Conservation (phyloP, 2,113 vertebrate species). For the Tupaia tana region DNA sequence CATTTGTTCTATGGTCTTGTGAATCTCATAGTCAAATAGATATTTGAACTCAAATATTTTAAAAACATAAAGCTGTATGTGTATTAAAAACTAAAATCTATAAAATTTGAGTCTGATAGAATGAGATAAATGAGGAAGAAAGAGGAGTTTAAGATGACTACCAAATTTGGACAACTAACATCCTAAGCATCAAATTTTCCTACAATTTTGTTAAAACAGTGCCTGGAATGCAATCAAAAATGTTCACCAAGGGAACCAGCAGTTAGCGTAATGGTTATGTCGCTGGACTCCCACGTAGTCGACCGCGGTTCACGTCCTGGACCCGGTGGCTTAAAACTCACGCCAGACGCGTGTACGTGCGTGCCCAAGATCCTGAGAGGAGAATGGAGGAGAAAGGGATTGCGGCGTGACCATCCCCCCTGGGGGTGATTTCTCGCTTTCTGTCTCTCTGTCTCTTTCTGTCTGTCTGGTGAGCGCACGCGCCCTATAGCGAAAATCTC, state of each 20-base stretch:
- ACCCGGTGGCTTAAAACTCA: too few species aligned
- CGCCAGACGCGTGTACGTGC: too few species aligned
- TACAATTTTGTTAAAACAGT: background rate
- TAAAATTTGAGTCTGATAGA: background rate
- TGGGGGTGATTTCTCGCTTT: too few species aligned
- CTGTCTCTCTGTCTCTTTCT: too few species aligned
- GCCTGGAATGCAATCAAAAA: conserved; percentile 11
- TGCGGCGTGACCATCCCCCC: too few species aligned
- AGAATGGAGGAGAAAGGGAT: too few species aligned
- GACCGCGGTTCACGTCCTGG: too few species aligned
- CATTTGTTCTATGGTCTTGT: background rate
- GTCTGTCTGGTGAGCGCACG: too few species aligned
- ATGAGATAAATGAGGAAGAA: background rate
- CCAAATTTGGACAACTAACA: background rate
- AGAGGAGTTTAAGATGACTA: background rate
- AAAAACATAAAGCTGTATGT: background rate
- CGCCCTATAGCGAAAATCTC: too few species aligned
- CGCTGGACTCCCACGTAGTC: too few species aligned
- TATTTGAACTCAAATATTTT: conserved; percentile 25
- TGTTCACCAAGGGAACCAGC: conserved; percentile 2
- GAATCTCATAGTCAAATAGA: background rate
- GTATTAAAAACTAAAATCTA: background rate
- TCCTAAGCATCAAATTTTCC: background rate
- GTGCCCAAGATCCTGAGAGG: too few species aligned
- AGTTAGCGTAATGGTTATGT: too few species aligned